These are phyloP conservation scores for Metallyticus violacea DNA, from an alignment of 2,888 invertebrate genomes.

Conservation along the genomic window DNA sequence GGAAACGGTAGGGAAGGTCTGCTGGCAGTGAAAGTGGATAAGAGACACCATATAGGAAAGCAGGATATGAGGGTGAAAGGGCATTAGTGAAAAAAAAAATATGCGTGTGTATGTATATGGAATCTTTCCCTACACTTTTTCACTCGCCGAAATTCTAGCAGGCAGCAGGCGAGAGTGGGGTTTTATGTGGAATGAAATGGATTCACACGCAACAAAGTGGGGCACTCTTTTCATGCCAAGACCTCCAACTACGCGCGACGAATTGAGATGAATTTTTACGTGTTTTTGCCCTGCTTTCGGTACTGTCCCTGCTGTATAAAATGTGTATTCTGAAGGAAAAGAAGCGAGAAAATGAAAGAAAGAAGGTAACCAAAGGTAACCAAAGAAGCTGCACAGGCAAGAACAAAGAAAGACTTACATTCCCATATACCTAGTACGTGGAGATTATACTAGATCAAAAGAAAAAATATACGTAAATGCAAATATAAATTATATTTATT, in stretches of 20 bases:
- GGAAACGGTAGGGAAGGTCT: neutral
- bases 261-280: neutral
- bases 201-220: neutral
- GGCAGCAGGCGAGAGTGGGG: neutral
- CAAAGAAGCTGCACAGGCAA: too few relatives aligned
- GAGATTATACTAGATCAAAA: too few relatives aligned
- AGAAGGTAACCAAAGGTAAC: too few relatives aligned
- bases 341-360: too few relatives aligned
- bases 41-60: constrained; percentile 22
- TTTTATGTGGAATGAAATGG: neutral
- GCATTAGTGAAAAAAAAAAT: constrained; percentile 12
- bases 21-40: constrained; percentile 18
- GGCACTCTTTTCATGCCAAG: neutral
- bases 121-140: neutral
- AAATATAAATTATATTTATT: too few relatives aligned
- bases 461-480: too few relatives aligned
- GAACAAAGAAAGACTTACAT: too few relatives aligned
- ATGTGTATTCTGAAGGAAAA: neutral
- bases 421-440: too few relatives aligned
- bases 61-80: constrained; percentile 22
- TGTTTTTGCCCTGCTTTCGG: neutral
- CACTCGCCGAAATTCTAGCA: neutral
- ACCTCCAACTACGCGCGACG: neutral
- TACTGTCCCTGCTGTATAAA: neutral
- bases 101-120: neutral